These are phyloP conservation scores for Dugesia japonica DNA, from an alignment of 2,888 invertebrate species.

Conservation along the genomic window DNA sequence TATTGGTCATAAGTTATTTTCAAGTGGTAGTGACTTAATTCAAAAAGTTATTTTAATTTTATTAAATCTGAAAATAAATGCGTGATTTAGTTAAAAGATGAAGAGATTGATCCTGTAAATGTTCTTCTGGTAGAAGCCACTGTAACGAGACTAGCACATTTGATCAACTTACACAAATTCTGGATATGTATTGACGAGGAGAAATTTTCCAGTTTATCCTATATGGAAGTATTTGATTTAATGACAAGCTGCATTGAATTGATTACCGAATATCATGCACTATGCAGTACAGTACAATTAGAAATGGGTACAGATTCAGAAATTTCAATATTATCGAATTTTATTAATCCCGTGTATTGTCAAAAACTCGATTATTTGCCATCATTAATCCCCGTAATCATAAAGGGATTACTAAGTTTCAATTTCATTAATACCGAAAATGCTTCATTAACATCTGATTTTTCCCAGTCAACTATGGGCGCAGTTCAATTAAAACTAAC, in stretches of 20 bases:
- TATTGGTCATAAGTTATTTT: not conserved
- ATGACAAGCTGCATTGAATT: not conserved
- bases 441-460: not conserved
- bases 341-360: not conserved
- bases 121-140: not conserved
- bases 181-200: not conserved
- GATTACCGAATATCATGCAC: not conserved
- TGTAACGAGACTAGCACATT: not conserved
- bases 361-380: not conserved
- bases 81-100: not conserved
- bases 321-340: not conserved
- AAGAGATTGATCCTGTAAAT: not conserved
- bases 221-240: not conserved
- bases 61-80: no score
- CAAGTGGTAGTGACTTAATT: not conserved
- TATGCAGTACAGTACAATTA: not conserved
- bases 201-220: not conserved
- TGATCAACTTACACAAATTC: not conserved
- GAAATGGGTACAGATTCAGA: not conserved
- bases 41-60: not conserved
- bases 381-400: not conserved
- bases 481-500: not conserved
- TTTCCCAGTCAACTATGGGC: not conserved
- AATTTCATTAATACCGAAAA: not conserved
- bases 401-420: not conserved